Conservation (phyloP, 2,888 invertebrate species). For the Drosophila stalkeri region DNA sequence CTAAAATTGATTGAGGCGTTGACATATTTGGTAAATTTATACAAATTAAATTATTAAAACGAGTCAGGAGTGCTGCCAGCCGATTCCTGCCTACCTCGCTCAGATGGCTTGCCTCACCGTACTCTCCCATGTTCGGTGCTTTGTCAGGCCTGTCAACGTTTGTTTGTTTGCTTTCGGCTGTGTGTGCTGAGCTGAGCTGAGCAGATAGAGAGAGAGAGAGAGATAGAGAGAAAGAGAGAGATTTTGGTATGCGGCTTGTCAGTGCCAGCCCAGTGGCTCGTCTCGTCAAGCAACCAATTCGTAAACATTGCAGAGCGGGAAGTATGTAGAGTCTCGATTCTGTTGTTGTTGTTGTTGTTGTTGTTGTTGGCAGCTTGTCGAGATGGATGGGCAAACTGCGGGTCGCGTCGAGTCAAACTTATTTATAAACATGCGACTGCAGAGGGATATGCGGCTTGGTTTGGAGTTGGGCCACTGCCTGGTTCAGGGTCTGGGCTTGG, state of each 20-base stretch:
- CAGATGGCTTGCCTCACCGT: not conserved
- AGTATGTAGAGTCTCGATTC: not conserved
- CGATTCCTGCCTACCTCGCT: not conserved
- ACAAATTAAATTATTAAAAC: conserved; percentile 77
- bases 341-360: conserved; percentile 27
- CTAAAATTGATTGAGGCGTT: conserved; percentile 58
- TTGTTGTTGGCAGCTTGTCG: conserved; percentile 39
- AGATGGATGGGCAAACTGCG: conserved; percentile 59
- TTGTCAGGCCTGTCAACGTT: conserved; percentile 53
- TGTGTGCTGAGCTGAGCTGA: conserved; percentile 27
- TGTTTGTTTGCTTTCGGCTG: conserved; percentile 45
- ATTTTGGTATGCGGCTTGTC: conserved; percentile 67
- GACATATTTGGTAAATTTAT: conserved; percentile 78
- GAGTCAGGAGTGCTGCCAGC: conserved; percentile 1
- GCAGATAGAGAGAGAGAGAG: too few relatives aligned
- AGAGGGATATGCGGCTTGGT: conserved; percentile 18
- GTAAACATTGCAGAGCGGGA: not conserved
- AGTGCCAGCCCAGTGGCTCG: conserved; percentile 68
- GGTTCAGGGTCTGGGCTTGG: conserved; percentile 2
- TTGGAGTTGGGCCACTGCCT: conserved; percentile 11
- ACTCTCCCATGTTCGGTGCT: not conserved
- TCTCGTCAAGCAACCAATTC: conserved; percentile 33
- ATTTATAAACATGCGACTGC: conserved; percentile 61
- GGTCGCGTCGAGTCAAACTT: conserved; percentile 60
- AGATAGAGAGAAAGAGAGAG: too few relatives aligned